Conservation (phyloP, 2,797 vertebrate species). For the Pantherophis alleghaniensis region DNA sequence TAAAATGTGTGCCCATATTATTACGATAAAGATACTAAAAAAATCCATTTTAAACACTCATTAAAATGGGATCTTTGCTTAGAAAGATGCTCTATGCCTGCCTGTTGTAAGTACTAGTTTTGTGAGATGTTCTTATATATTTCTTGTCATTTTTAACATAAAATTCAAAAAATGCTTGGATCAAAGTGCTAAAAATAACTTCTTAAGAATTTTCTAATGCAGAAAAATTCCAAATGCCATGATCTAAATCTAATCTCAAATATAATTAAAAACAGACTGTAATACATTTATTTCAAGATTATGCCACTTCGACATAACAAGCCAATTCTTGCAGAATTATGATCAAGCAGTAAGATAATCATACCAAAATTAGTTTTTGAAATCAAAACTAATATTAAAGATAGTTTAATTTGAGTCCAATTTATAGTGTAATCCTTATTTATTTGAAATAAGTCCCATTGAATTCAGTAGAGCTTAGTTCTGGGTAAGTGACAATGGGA, state of each 20-base stretch:
- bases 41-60: conserved; percentile 49
- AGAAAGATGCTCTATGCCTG: conserved; percentile 58
- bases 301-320: not conserved
- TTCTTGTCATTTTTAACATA: conserved; percentile 38
- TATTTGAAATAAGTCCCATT: not conserved
- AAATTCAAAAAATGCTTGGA: not conserved
- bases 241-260: not conserved
- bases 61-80: conserved; percentile 60
- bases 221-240: conserved; percentile 27
- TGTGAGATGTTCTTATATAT: conserved; percentile 37
- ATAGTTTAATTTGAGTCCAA: not conserved
- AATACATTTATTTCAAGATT: conserved; percentile 4
- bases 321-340: conserved; percentile 11
- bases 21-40: conserved; percentile 65
- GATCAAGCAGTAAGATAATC: not conserved
- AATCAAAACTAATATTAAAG: not conserved
- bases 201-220: conserved; percentile 17
- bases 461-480: not conserved
- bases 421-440: not conserved
- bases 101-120: conserved; percentile 56
- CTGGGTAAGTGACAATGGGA: not conserved
- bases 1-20: conserved; percentile 59
- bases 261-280: conserved; percentile 1
- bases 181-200: conserved; percentile 4
- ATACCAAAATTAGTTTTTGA: not conserved